These are phyloP conservation scores for Xylocampa areola DNA, from an alignment of 2,888 invertebrate genomes.

Conservation along the genomic window DNA sequence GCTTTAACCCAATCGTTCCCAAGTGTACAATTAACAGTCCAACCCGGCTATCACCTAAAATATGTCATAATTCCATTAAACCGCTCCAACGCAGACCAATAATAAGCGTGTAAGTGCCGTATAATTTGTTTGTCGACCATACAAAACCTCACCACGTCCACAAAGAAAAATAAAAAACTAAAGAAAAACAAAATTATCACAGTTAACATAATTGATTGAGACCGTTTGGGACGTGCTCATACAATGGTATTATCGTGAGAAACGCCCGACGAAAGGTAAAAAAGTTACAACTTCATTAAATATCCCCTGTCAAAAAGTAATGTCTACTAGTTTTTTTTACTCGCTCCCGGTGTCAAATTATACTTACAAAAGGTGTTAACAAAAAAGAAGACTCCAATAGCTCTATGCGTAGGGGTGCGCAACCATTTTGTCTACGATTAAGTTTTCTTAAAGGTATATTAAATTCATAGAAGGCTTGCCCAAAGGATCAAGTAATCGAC, in stretches of 20 bases:
- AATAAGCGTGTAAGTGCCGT: conserved; percentile 82
- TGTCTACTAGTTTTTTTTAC: conserved; percentile 86
- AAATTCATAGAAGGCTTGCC: not conserved
- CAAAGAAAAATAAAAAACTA: conserved; percentile 65
- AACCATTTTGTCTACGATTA: conserved; percentile 77
- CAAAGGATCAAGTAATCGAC: not conserved
- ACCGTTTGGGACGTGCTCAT: conserved; percentile 84
- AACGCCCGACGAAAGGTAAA: conserved; percentile 69
- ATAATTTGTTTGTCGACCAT: conserved; percentile 84
- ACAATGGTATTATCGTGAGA: conserved; percentile 85
- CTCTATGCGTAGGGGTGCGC: conserved; percentile 72
- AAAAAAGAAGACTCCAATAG: conserved; percentile 81
- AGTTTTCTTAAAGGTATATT: conserved; percentile 14
- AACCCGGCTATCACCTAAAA: conserved; percentile 51
- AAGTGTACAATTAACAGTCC: conserved; percentile 54
- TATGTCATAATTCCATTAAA: conserved; percentile 63
- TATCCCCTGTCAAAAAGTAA: conserved; percentile 89
- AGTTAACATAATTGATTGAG: conserved; percentile 89
- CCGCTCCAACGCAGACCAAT: conserved; percentile 63
- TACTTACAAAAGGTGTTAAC: conserved; percentile 89
- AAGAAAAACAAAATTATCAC: conserved; percentile 82
- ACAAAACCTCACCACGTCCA: conserved; percentile 67
- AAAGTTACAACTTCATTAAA: conserved; percentile 88
- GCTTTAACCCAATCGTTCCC: conserved; percentile 34
- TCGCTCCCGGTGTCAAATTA: conserved; percentile 89